Percentiles rank a stretch among this genome's conserved stretches.
These are phyloP conservation scores for Thereva nobilitata DNA, from an alignment of 2,888 invertebrate genomes.

Conservation along the genomic window DNA sequence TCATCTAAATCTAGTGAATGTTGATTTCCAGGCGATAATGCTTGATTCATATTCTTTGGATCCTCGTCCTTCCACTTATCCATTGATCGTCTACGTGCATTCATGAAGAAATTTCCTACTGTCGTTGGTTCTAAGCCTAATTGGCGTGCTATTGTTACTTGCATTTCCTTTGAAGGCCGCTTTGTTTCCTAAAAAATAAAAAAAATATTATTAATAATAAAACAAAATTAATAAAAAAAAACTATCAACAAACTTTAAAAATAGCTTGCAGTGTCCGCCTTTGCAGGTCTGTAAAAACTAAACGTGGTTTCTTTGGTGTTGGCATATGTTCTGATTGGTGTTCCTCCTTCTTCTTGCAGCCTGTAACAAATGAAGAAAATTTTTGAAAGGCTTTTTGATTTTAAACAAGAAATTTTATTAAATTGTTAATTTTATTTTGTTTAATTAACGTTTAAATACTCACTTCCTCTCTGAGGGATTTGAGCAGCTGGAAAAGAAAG, in stretches of 20 bases:
- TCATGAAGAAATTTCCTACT: slow-evolving; percentile 99
- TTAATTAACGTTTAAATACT: slow-evolving; percentile 60
- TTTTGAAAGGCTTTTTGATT: slow-evolving; percentile 10
- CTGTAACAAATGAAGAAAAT: slow-evolving; percentile 60
- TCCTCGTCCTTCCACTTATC: slow-evolving; percentile 99
- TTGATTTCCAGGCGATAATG: slow-evolving; percentile 49
- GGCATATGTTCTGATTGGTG: slow-evolving; percentile 79
- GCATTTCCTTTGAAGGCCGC: slow-evolving; percentile 99
- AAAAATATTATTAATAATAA: background rate
- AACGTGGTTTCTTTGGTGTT: slow-evolving; percentile 98
- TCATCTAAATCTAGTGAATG: slow-evolving; percentile 53
- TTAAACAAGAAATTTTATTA: slow-evolving; percentile 21
- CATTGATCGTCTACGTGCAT: slow-evolving; percentile 95
- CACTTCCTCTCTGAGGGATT: slow-evolving; percentile 87
- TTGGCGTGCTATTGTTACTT: slow-evolving; percentile 97
- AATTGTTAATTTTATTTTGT: slow-evolving; percentile 20
- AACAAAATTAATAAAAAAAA: background rate
- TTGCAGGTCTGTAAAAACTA: slow-evolving; percentile 99
- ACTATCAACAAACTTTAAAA: slow-evolving; percentile 82
- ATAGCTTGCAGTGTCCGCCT: slow-evolving; percentile 99
- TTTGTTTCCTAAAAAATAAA: slow-evolving; percentile 82
- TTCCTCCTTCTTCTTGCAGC: slow-evolving; percentile 97
- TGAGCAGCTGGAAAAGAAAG: slow-evolving; percentile 80
- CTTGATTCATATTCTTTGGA: slow-evolving; percentile 46
- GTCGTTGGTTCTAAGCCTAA: slow-evolving; percentile 96